phyloP scores from a whole-genome alignment of 2,888 invertebrate species.

The Syritta pipiens region DNA sequence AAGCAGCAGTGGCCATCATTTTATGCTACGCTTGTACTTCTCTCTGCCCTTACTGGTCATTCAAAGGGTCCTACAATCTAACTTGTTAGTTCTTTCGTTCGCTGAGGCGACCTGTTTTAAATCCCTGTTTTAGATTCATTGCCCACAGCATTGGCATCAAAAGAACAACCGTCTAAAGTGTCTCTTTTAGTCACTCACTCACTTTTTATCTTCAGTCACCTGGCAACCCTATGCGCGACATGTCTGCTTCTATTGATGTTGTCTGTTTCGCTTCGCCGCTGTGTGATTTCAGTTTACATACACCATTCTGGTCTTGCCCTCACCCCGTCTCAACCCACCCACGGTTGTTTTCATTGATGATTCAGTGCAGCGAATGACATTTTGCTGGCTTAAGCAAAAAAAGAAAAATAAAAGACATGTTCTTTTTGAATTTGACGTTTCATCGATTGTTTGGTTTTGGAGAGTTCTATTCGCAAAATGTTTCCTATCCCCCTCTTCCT shows the following conservation, averaged over 20 bases:
- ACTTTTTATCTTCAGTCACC: too few relatives aligned
- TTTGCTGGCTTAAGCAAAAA: constrained; percentile 4
- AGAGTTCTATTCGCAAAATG: background rate
- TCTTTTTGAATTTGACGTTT: constrained; percentile 3
- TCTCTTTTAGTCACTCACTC: too few relatives aligned
- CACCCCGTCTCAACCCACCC: constrained; percentile 4
- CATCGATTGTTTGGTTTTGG: constrained; percentile 22
- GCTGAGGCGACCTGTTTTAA: too few relatives aligned
- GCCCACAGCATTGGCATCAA: too few relatives aligned
- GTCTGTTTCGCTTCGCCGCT: constrained; percentile 37
- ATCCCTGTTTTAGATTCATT: too few relatives aligned
- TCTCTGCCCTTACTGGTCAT: too few relatives aligned
- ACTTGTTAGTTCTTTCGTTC: too few relatives aligned
- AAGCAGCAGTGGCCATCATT: too few relatives aligned
- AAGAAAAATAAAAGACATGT: background rate
- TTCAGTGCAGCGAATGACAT: constrained; percentile 20
- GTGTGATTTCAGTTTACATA: constrained; percentile 11
- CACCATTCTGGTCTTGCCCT: background rate
- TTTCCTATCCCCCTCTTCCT: too few relatives aligned
- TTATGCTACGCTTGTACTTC: too few relatives aligned
- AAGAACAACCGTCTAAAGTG: too few relatives aligned
- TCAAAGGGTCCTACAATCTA: too few relatives aligned
- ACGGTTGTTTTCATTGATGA: constrained; percentile 45
- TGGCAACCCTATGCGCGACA: constrained; percentile 21
- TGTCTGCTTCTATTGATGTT: constrained; percentile 2